Base-by-base conservation (phyloP, 2,113 vertebrate species). In the Saguinus midas region DNA sequence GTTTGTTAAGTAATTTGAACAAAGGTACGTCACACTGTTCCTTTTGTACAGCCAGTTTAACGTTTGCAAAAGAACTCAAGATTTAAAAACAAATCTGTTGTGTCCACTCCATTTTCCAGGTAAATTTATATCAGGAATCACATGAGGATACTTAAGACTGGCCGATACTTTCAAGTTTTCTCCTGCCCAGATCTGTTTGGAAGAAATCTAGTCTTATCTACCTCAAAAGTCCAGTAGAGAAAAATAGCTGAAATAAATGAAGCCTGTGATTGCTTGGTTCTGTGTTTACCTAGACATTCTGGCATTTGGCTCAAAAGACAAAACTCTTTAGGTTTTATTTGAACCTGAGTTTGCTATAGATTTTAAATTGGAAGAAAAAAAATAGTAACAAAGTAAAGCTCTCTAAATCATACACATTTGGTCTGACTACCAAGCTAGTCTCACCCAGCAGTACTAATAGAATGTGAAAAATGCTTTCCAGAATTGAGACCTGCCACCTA, bases 61-160 rank as follows among this genome's bases (percentile, higher is more conserved):
- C 90, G 32, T 73, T 95, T 94, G 50, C 48, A 58, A 89, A 96
- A 64, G 79, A 92, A 81, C 80, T 73, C 17, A 27, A 96, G 94
- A 95, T 94, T 32, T 48, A 48, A 92, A 90, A 32, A 55, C 37
- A 68, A 88, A n/a, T 90, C 70, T 73, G 13, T 93, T 73, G 29
- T n/a, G 55, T 45, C 55, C 20, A 83, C 87, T 95, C 73, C 29
- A 66, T 90, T 96, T 96, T 84, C 64, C 57, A 97, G 83, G 95
- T 97, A 92, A 95, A 96, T 92, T 37, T 87, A 35, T 95, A 90
- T 95, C 92, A 70, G 48, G 57, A 95, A 87, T 97, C 91, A 90
- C 29, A 80, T 87, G 93, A 58, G 43, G 72, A 91, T 93, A 98
- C 64, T 87, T 94, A 93, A 95, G 58, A 91, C 87, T 43, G 12